These are phyloP conservation scores for Drosophila miranda DNA, from an alignment of 1,140 invertebrate species.

Conservation along the genomic window DNA sequence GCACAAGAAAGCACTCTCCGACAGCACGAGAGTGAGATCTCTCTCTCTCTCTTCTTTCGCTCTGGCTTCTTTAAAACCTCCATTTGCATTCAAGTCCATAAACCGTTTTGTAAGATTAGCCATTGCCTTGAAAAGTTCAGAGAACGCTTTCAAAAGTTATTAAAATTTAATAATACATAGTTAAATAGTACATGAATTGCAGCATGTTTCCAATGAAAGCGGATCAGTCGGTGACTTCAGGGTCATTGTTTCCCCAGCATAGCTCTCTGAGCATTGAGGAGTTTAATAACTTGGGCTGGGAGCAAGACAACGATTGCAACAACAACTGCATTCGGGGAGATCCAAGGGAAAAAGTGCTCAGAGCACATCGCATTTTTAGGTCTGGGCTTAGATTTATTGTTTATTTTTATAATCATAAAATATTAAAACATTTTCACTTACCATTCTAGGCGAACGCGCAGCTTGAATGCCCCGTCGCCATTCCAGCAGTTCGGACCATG, in stretches of 20 bases:
- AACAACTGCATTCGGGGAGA: slow-evolving; percentile 18
- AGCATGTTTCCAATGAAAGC: slow-evolving; percentile 47
- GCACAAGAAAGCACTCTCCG: too few relatives aligned
- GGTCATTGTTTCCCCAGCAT: slow-evolving; percentile 26
- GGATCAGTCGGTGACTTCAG: slow-evolving; percentile 12
- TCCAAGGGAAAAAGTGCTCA: background rate
- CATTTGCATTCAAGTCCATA: slow-evolving; percentile 33
- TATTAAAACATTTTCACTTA: background rate
- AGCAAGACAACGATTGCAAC: slow-evolving; percentile 25
- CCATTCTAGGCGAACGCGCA: slow-evolving; percentile 92
- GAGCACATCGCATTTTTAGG: slow-evolving; percentile 9
- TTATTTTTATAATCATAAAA: background rate
- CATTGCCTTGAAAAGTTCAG: slow-evolving; percentile 1
- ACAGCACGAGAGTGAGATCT: background rate
- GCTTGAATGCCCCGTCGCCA: slow-evolving; percentile 95
- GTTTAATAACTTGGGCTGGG: slow-evolving; percentile 44
- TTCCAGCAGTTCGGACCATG: slow-evolving; percentile 98
- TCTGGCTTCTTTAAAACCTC: background rate
- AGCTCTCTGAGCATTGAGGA: slow-evolving; percentile 59
- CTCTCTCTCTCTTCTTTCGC: background rate
- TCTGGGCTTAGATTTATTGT: background rate
- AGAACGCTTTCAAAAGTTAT: background rate
- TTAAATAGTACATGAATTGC: background rate
- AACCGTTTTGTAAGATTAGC: slow-evolving; percentile 22
- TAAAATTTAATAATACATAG: background rate